Evolutionary conservation across 2,888 invertebrate species (phyloP), one percentile per base, ranked within the genome.

Genomic region (Caradrina kadenii): DNA sequence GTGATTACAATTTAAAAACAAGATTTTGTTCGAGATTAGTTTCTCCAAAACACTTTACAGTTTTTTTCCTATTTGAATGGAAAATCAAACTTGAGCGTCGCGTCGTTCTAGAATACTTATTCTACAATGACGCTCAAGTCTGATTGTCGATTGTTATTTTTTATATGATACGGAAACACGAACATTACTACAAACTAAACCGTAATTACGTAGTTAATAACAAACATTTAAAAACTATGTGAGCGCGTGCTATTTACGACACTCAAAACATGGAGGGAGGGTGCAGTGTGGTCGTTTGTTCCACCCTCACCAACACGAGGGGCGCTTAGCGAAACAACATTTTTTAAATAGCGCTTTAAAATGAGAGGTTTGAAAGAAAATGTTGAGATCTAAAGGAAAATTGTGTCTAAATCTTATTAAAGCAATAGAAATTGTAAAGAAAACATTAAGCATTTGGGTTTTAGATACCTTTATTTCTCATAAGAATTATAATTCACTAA

Each of bases 171-270:
- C 39, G 11, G 39, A 39, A 39, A 35, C 48, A 2, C 15, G 0
- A 63, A 17, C 31, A 53, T 55, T 13, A 35, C 22, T 53, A 63
- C 68, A 64, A 62, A 73, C 49, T 54, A 63, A 69, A 50, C 63
- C 55, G 55, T 49, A 54, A 15, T 17, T 45, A 45, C 48, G 56
- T 39, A 69, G 77, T 74, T 73, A 77, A 69, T 53, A 73, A 69
- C 59, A 74, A 77, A 63, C 73, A 69, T 77, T 77, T 54, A 56
- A 77, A 78, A 74, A 74, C 56, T 74, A 77, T 69, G 35, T 39
- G 67, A 65, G 65, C 69, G 69, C 63, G 67, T 81, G 71, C 72
- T 71, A 79, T 78, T 79, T 77, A 79, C 71, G 66, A 65, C 73
- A 68, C 72, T 79, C 58, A 22, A 45, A 45, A 75, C 54, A 52